phyloP scores from a whole-genome alignment of 2,113 vertebrate genomes.

The Morone chrysops region DNA sequence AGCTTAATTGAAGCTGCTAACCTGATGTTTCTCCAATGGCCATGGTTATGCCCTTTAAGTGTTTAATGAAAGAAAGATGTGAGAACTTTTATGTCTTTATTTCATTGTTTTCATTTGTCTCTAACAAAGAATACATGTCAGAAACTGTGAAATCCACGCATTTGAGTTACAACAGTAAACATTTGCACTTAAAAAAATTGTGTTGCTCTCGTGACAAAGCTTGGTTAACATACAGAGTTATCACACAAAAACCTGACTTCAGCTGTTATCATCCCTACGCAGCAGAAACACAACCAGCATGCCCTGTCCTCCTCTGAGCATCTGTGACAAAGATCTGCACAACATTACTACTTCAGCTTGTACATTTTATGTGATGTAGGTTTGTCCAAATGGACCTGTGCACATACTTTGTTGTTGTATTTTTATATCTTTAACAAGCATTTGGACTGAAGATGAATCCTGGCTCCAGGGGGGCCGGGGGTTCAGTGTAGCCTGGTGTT shows the following conservation, averaged over 20 bases:
- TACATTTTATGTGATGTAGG: neutral
- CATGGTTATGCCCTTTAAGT: no score
- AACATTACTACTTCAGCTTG: neutral
- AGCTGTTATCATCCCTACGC: neutral
- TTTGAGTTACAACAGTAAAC: neutral
- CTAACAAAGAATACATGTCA: neutral
- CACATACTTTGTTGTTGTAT: neutral
- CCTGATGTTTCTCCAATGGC: neutral
- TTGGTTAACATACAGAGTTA: slow-evolving; percentile 15
- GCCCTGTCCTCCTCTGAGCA: neutral
- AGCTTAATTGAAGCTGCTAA: neutral
- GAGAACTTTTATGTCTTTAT: neutral
- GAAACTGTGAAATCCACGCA: neutral
- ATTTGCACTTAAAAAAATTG: neutral
- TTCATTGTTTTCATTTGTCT: slow-evolving; percentile 13
- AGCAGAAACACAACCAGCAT: slow-evolving; percentile 11
- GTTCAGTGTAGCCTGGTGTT: slow-evolving; percentile 52
- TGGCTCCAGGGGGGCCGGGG: neutral
- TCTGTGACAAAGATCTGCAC: slow-evolving; percentile 23
- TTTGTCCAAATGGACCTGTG: neutral
- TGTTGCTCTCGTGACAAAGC: neutral
- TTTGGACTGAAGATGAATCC: slow-evolving; percentile 64
- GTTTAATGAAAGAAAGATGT: neutral
- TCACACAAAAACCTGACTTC: neutral
- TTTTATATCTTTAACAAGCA: slow-evolving; percentile 47